A percentile compares a stretch with the other conserved stretches of the same genome.
Evolutionary conservation across 1,140 invertebrate genomes (phyloP).

Genomic region (Saccostrea echinata): DNA sequence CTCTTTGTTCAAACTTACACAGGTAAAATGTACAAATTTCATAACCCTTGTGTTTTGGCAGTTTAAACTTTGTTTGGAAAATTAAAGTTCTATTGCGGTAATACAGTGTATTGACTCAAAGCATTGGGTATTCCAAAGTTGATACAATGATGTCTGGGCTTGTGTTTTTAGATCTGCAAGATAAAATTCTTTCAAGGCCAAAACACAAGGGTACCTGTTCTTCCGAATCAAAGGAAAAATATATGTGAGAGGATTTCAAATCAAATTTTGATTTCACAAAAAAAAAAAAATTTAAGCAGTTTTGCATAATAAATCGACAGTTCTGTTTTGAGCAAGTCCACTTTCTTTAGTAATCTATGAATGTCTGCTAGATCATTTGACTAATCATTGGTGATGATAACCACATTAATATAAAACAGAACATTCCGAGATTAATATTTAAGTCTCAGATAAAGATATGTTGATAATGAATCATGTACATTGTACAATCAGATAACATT

Average conservation of each 20-base stretch:
- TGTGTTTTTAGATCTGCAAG: not conserved
- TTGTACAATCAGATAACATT: not conserved
- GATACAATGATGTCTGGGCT: not conserved
- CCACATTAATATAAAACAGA: not conserved
- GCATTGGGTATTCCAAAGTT: not conserved
- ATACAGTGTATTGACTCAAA: not conserved
- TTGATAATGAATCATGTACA: not conserved
- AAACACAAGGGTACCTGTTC: not conserved
- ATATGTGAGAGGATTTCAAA: no score
- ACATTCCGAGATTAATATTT: not conserved
- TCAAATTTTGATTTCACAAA: no score
- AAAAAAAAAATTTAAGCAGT: not conserved
- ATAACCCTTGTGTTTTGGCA: not conserved
- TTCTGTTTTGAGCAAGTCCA: not conserved
- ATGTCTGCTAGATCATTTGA: no score
- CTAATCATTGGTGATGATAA: not conserved
- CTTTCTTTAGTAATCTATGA: no score
- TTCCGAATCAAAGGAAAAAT: not conserved
- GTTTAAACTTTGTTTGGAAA: not conserved
- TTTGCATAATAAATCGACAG: not conserved
- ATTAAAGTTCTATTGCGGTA: not conserved
- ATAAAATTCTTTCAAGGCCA: conserved; percentile 30
- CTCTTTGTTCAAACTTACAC: not conserved
- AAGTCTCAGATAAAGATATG: not conserved
- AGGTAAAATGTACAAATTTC: not conserved